Percentiles rank a stretch among this genome's conserved stretches.
phyloP scores from a whole-genome alignment of 1,140 invertebrate genomes.

The Gryon sp. region DNA sequence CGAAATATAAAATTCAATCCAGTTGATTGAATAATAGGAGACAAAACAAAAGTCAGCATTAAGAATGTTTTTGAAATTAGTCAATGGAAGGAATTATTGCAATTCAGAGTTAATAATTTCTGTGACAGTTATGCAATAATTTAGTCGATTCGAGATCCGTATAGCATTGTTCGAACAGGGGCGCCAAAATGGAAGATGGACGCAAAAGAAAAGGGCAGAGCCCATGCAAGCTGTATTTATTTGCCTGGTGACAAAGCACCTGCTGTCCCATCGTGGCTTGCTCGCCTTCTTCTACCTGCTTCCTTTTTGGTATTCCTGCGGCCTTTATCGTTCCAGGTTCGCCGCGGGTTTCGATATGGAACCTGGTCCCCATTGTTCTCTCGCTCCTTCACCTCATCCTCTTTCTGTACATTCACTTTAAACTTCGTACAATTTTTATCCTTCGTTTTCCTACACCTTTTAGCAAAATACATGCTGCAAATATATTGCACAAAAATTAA shows the following conservation, averaged over 20 bases:
- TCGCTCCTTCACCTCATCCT: conserved; percentile 57
- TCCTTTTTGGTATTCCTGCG: conserved; percentile 62
- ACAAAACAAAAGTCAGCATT: background rate
- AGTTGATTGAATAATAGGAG: too few species aligned
- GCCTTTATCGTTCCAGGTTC: conserved; percentile 61
- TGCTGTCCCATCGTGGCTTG: conserved; percentile 73
- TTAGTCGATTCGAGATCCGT: conserved; percentile 13
- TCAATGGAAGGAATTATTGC: conserved; percentile 9
- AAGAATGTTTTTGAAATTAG: conserved; percentile 8
- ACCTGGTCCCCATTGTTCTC: conserved; percentile 67
- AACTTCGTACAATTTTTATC: conserved; percentile 20
- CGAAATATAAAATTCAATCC: too few species aligned
- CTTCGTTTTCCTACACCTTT: conserved; percentile 44
- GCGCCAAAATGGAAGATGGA: conserved; percentile 68
- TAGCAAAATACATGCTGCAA: conserved; percentile 31
- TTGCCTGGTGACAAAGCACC: conserved; percentile 78
- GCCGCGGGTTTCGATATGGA: conserved; percentile 65
- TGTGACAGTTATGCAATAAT: conserved; percentile 51
- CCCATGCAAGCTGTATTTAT: conserved; percentile 74
- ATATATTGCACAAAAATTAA: conserved; percentile 49
- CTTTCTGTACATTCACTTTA: conserved; percentile 47
- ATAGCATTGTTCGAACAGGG: conserved; percentile 53
- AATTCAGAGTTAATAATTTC: conserved; percentile 34
- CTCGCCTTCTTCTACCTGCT: conserved; percentile 63
- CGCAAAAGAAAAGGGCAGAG: conserved; percentile 62